Percentiles rank a stretch among this genome's conserved stretches.
Conservation (phyloP, 2,888 invertebrate species). For the Bibio marci region DNA sequence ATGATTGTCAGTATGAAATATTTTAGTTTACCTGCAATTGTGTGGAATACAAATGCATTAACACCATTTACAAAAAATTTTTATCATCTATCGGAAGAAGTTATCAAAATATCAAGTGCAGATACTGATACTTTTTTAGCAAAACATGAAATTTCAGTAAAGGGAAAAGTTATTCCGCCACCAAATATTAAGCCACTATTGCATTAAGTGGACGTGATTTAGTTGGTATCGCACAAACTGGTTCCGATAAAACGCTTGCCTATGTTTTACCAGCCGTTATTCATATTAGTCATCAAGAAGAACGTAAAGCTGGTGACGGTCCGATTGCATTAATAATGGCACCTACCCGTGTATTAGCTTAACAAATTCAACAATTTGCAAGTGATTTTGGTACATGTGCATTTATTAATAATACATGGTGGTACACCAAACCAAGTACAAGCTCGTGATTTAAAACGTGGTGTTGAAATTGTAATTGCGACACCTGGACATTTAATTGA, state of each 20-base stretch:
- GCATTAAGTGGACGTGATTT: slow-evolving; percentile 81
- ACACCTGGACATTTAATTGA: slow-evolving; percentile 93
- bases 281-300: slow-evolving; percentile 82
- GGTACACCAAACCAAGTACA: slow-evolving; percentile 95
- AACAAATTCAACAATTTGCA: slow-evolving; percentile 86
- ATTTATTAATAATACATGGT: slow-evolving; percentile 80
- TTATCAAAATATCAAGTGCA: slow-evolving; percentile 41
- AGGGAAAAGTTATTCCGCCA: slow-evolving; percentile 65
- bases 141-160: slow-evolving; percentile 71
- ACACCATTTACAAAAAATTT: slow-evolving; percentile 88
- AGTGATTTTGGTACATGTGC: slow-evolving; percentile 81
- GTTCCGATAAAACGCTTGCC: slow-evolving; percentile 80
- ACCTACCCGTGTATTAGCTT: slow-evolving; percentile 75
- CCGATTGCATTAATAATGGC: slow-evolving; percentile 84
- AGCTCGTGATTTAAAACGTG: slow-evolving; percentile 63
- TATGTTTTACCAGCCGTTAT: slow-evolving; percentile 88
- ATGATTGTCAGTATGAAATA: too few relatives aligned
- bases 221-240: slow-evolving; percentile 92
- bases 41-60: slow-evolving; percentile 69
- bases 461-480: slow-evolving; percentile 89
- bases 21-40: slow-evolving; percentile 70
- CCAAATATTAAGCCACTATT: slow-evolving; percentile 86
- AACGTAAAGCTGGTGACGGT: slow-evolving; percentile 74
- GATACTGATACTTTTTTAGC: slow-evolving; percentile 65
- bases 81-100: slow-evolving; percentile 67